phyloP scores from a whole-genome alignment of 2,113 vertebrate species.

The human (Homo sapiens) region GRCh38 chr14:35247001-35247500 shows the following conservation, averaged over 20 bases:
- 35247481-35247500: background rate
- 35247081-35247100: background rate
- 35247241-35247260: background rate
- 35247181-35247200: conserved; percentile 1
- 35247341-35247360: too few relatives aligned
- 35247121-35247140: background rate
- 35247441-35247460: background rate
- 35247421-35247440: background rate
- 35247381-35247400: background rate
- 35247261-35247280: conserved; percentile 14
- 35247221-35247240: background rate
- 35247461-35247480: conserved; percentile 23
- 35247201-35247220: background rate
- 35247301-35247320: too few relatives aligned
- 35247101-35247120: background rate
- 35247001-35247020: background rate
- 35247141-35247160: conserved; percentile 25
- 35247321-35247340: too few relatives aligned
- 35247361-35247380: background rate
- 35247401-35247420: conserved; percentile 8
- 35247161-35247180: background rate
- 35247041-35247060: background rate
- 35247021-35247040: conserved; percentile 7
- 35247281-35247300: background rate
- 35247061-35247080: conserved; percentile 9